phyloP scores from a whole-genome alignment of 2,797 vertebrate genomes.

The Florisuga fusca region DNA sequence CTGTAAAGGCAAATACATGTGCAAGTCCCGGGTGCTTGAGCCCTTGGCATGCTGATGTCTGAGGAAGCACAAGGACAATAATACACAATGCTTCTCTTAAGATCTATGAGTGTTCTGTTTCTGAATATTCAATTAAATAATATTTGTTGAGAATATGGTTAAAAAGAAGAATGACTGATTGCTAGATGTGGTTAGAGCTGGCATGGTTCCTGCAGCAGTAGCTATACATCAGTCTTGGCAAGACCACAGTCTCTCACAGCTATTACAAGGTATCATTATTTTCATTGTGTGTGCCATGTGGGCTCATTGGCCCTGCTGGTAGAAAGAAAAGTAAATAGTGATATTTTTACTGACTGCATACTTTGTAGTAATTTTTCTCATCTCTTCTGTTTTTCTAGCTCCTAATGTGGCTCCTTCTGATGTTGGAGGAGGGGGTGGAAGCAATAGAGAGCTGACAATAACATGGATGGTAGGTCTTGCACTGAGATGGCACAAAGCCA shows the following conservation, averaged over 20 bases:
- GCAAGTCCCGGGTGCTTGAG: not conserved
- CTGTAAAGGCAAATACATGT: not conserved
- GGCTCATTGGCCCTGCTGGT: constrained; percentile 66
- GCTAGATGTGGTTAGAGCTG: constrained; percentile 14
- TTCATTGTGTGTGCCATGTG: constrained; percentile 38
- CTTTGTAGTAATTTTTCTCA: not conserved
- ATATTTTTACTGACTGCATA: constrained; percentile 30
- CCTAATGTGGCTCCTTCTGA: constrained; percentile 95
- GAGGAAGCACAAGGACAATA: not conserved
- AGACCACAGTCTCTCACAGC: constrained; percentile 58
- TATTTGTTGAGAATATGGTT: not conserved
- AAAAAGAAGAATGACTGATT: not conserved
- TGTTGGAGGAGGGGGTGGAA: constrained; percentile 91
- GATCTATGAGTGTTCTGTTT: not conserved
- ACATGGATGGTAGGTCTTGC: constrained; percentile 91
- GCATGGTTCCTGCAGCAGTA: constrained; percentile 58
- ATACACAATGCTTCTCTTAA: not conserved
- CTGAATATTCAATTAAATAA: not conserved
- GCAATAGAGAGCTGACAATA: constrained; percentile 92
- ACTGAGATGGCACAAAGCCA: not conserved
- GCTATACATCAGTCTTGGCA: constrained; percentile 77
- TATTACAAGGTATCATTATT: constrained; percentile 69
- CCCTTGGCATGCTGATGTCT: not conserved
- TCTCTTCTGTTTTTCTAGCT: constrained; percentile 81
- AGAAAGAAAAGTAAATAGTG: constrained; percentile 13